phyloP scores from a whole-genome alignment of 2,113 vertebrate species.

The Enhydra lutris region DNA sequence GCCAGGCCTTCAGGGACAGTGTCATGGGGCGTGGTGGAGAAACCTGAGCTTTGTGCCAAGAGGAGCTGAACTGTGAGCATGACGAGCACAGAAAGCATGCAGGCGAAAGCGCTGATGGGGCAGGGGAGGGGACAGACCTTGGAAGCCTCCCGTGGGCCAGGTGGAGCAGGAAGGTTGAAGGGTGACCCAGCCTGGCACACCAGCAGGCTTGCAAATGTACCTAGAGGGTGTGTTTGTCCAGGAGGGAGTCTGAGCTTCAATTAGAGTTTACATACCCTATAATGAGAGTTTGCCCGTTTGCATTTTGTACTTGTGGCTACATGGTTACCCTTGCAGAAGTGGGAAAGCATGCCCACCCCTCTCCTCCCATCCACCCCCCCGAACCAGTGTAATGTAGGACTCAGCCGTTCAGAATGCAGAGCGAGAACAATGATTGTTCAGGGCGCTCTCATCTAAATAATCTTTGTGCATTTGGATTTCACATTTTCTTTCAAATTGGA shows the following conservation, averaged over 20 bases:
- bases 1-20: neutral
- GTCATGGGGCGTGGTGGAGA: neutral
- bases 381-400: constrained; percentile 73
- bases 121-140: neutral
- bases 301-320: constrained; percentile 46
- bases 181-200: neutral
- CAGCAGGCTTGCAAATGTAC: neutral
- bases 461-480: constrained; percentile 73
- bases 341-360: neutral
- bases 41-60: neutral
- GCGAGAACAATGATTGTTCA: constrained; percentile 73
- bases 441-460: constrained; percentile 76
- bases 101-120: neutral
- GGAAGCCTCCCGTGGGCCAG: neutral
- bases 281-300: constrained; percentile 23
- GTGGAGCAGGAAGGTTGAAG: neutral
- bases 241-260: neutral
- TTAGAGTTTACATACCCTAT: neutral
- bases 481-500: constrained; percentile 80
- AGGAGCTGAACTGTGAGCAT: neutral
- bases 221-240: neutral
- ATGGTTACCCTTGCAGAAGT: constrained; percentile 61
- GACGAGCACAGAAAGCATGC: neutral
- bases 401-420: constrained; percentile 56
- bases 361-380: constrained; percentile 43